Percentiles rank a stretch among this genome's conserved stretches.
These are phyloP conservation scores for Hephaestus fuliginosus DNA, from an alignment of 2,797 vertebrate genomes.

Conservation along the genomic window DNA sequence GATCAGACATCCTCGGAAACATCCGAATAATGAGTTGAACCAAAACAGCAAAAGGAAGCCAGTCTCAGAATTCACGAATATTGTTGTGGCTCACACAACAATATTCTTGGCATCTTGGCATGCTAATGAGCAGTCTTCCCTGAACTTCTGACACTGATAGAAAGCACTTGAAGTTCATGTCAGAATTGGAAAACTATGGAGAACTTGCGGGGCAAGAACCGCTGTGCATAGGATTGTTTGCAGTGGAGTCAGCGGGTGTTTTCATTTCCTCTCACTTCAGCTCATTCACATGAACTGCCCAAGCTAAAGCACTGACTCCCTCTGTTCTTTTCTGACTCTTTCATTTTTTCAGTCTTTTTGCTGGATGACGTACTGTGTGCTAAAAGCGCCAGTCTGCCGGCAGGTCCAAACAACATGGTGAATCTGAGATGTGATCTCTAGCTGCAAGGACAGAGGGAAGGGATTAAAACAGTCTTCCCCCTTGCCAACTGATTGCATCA, in stretches of 20 bases:
- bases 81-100: constrained; percentile 34
- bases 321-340: constrained; percentile 5
- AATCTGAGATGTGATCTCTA: constrained; percentile 28
- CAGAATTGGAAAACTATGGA: constrained; percentile 13
- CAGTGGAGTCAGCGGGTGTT: constrained; percentile 42
- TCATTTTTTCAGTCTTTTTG: neutral
- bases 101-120: constrained; percentile 22
- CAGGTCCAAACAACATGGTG: constrained; percentile 28
- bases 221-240: constrained; percentile 15
- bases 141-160: constrained; percentile 29
- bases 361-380: neutral
- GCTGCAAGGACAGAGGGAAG: constrained; percentile 19
- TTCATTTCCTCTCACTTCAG: constrained; percentile 6
- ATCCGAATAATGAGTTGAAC: constrained; percentile 66
- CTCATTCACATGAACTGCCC: neutral
- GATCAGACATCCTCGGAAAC: constrained; percentile 57
- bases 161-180: constrained; percentile 34
- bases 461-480: constrained; percentile 31
- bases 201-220: constrained; percentile 1
- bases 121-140: constrained; percentile 53
- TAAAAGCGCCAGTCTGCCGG: constrained; percentile 18
- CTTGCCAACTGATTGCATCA: constrained; percentile 66
- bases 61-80: constrained; percentile 35
- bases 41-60: constrained; percentile 41
- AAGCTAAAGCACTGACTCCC: constrained; percentile 3